Evolutionary conservation across 2,888 invertebrate genomes (phyloP), one percentile per base, ranked within the genome.

Genomic region (Sinohyriopsis cumingii): DNA sequence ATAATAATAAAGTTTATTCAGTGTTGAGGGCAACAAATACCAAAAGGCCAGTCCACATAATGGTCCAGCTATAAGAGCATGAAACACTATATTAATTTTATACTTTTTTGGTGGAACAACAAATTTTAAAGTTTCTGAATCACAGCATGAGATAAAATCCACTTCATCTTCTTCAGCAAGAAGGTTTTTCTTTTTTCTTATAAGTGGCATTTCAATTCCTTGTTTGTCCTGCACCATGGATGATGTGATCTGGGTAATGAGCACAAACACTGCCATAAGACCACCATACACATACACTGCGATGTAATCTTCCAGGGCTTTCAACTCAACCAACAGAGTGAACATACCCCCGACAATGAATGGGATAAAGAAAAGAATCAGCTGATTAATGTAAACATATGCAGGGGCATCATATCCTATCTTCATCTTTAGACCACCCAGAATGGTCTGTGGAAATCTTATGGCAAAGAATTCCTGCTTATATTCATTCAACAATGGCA

Each of bases 401-500:
- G 77, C 68, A 20, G 89, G 89, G 7, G 86, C 87, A 72, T 82
- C 81, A 68, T 85, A 87, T 45, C 88, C 88, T 22, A 88, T 75
- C 45, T 78, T 81, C 55, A 88, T 75, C 70, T 87, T 87, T 20
- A 84, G 82, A 24, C 89, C 89, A 33, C 89, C 89, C n/a, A 89
- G 79, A 22, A 89, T 73, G 3, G 88, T 89, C 79, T 88, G 88
- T 20, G 87, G 87, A 59, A 88, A 80, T n/a, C 89, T 78, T 71
- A 88, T 89, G 73, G 82, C 81, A 33, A 88, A 80, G 72, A 88
- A 89, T 71, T 86, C 85, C 65, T 80, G 85, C 73, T 89, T 89
- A 77, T 89, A 89, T 64, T 88, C 87, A 69, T 89, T 89, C 54
- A 89, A 75, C 33, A 89, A 71, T 22, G 88, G 89, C 24, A 87